A percentile compares a stretch with the other conserved stretches of the same genome.
Evolutionary conservation across 2,797 vertebrate species (phyloP).

Genomic region (Chanos chanos): DNA sequence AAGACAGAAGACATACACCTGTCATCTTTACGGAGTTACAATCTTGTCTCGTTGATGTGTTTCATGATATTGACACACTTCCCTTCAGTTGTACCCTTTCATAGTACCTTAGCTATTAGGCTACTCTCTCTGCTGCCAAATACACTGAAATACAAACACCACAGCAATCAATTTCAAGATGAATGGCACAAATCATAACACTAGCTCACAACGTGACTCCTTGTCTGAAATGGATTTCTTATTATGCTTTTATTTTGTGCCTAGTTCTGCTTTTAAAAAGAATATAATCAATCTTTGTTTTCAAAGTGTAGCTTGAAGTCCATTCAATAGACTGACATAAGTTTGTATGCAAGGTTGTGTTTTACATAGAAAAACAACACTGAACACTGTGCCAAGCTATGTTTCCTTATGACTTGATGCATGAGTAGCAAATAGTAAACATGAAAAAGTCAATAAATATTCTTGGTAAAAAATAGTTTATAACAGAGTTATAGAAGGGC

Average conservation of each 20-base stretch:
- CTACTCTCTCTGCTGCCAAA: no score
- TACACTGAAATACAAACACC: not conserved
- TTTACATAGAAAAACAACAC: no score
- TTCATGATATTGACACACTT: conserved; percentile 8
- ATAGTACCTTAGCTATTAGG: not conserved
- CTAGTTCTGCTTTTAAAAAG: not conserved
- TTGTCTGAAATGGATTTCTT: no score
- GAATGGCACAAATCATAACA: conserved; percentile 18
- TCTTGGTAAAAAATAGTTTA: no score
- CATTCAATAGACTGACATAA: no score
- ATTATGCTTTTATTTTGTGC: conserved; percentile 18
- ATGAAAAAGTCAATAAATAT: no score
- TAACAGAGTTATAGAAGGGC: no score
- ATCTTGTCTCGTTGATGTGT: not conserved
- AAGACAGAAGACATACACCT: conserved; percentile 4
- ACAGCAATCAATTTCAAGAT: conserved; percentile 22
- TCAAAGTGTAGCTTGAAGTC: no score
- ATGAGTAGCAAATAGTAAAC: no score
- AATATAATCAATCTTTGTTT: conserved; percentile 25
- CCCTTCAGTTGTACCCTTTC: conserved; percentile 3
- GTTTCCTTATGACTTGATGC: no score
- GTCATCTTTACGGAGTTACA: conserved; percentile 22
- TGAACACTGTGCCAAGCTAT: no score
- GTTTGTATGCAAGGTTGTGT: no score
- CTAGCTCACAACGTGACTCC: conserved; percentile 14